Base-by-base conservation (phyloP, 2,797 vertebrate species). In the Decapterus maruadsi region DNA sequence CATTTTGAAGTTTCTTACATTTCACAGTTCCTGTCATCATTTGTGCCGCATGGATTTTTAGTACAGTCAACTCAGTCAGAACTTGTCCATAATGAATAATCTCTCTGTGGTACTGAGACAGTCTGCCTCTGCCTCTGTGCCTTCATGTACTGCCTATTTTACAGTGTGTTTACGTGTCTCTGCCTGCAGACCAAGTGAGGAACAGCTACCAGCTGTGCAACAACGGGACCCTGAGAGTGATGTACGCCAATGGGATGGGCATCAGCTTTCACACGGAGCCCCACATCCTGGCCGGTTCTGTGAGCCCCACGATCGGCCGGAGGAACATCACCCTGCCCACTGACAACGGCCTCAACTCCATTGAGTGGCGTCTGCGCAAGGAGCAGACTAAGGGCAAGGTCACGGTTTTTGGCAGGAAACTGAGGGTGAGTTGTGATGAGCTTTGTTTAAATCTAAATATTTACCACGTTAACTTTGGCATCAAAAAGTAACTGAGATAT, bases 261-360 rank as follows among this genome's bases (percentile, higher is more conserved):
- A 98, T 99, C 94, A 99, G 98, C 93, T 99, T 99, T 91, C 98
- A 99, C 93, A 99, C 97, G 0, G 98, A 99, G 89, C 98, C 98
- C 22, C 98, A 99, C 83, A 97, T 99, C 89, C 95, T 99, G 40
- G 97, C 98, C 0, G 98, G 98, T 38, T 98, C 98, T 17, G 96
- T 99, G 80, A 99, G 97, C 87, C 98, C 98, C 63, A 99, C 98
- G 12, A 99, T 99, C 2, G 97, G 98, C n/a, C 96, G 97, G 67
- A 97, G 98, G 86, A 99, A 99, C 94, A 99, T 99, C 95, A 98
- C 97, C 8, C 94, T 99, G 77, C 98, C 98, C 70, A 98, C 98
- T 57, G 98, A 99, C 92, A 99, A 99, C 0, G 98, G 98, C 77
- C 95, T 99, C 54, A 99, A 99, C 92, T 99, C 98, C 86, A 99